Evolutionary conservation across 2,113 vertebrate genomes (phyloP), one percentile per base, ranked within the genome.

Genomic region (Sialia sialis): DNA sequence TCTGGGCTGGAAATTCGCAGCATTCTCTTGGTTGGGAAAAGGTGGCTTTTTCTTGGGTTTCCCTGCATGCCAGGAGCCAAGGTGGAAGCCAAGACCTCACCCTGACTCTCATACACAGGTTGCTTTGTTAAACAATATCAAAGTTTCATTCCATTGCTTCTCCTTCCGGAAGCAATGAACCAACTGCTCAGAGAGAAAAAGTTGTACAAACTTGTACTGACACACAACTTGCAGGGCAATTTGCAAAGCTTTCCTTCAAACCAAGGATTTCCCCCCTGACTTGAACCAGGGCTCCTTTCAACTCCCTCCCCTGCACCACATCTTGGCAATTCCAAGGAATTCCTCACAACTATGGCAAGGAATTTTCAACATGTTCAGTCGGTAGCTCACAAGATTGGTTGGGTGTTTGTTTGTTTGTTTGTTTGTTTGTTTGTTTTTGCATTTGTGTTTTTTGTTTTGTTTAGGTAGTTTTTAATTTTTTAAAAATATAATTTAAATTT

Each of bases 61-160:
- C 60, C 44, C 84, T 56, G 36, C 17, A 2, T 72, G 79, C 60
- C 79, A 95, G 73, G 59, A 74, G 39, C 19, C 29, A 29, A 18
- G 0, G 4, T 38, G 63, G n/a, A 84, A 94, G 80, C 68, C 76
- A 93, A 81, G 59, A 60, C 59, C 70, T 46, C 72, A 27, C 77
- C 75, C 59, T 67, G 70, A 5, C n/a, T 58, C 78, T 64, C 58
- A 59, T 49, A 81, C 63, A 93, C 9, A 84, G 76, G 52, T 63
- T 66, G 79, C 80, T 93, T 89, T 94, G 93, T 95, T 91, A 82
- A 95, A 80, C 44, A 77, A 64, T 82, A 52, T 59, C 46, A 41
- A 49, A 60, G 87, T 91, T 88, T 94, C 90, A 74, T 84, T 84
- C 69, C 93, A 83, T 46, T 87, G 77, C 89, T 89, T 72, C 73